phyloP scores from a whole-genome alignment of 2,797 vertebrate species.

The Jordanella pulchra region DNA sequence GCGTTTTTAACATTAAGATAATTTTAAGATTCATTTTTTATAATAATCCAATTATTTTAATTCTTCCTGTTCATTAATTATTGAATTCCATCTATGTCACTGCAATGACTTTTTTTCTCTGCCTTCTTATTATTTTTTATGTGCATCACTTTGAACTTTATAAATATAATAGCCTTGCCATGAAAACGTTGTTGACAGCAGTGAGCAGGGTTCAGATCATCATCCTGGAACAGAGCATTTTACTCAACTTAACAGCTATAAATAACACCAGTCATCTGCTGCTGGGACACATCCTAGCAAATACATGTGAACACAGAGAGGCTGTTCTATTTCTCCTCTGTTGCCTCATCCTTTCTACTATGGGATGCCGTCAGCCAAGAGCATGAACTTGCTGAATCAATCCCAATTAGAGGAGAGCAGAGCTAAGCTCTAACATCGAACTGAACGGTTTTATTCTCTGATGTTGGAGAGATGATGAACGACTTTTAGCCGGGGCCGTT shows the following conservation, averaged over 20 bases:
- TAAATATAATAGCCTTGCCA: too few species aligned
- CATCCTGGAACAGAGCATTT: not conserved
- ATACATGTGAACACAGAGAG: conserved; percentile 2
- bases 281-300: conserved; percentile 7
- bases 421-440: conserved; percentile 12
- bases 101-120: too few species aligned
- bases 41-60: too few species aligned
- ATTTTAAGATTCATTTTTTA: too few species aligned
- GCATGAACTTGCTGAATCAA: conserved; percentile 13
- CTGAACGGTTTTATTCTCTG: conserved; percentile 8
- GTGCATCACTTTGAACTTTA: too few species aligned
- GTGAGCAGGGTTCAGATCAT: not conserved
- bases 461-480: conserved; percentile 27
- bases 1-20: too few species aligned
- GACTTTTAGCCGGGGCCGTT: conserved; percentile 9
- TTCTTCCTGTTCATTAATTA: too few species aligned
- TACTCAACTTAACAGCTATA: not conserved
- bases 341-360: not conserved
- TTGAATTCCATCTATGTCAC: too few species aligned
- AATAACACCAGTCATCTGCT: not conserved
- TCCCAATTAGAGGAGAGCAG: conserved; percentile 25
- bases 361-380: not conserved
- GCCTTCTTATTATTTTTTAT: too few species aligned
- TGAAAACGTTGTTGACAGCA: not conserved
- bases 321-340: conserved; percentile 6